These are phyloP conservation scores for Cydia pomonella DNA, from an alignment of 1,140 invertebrate genomes.

Conservation along the genomic window DNA sequence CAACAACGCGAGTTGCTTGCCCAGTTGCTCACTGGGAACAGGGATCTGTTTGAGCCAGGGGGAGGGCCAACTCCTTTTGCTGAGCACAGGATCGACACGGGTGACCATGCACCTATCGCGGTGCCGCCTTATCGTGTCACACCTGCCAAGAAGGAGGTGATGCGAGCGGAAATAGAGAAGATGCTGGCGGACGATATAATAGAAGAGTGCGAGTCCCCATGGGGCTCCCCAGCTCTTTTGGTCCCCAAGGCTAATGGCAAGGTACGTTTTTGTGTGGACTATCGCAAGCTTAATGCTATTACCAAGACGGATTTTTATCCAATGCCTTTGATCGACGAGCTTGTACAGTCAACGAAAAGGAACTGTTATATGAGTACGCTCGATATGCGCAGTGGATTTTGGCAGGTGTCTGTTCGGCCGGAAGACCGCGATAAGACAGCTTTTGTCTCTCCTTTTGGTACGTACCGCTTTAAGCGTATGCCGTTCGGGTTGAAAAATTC, in stretches of 20 bases:
- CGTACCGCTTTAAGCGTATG: constrained; percentile 62
- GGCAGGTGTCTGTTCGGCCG: constrained; percentile 58
- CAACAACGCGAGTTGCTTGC: too few species aligned
- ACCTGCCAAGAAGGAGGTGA: too few species aligned
- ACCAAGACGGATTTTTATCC: constrained; percentile 69
- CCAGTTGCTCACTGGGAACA: constrained; percentile 25
- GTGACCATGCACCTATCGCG: too few species aligned
- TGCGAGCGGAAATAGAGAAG: too few species aligned
- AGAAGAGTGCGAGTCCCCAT: constrained; percentile 67
- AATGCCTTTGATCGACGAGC: constrained; percentile 77
- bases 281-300: constrained; percentile 59
- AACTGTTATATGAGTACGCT: constrained; percentile 66
- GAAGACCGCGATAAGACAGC: constrained; percentile 70
- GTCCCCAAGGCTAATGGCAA: constrained; percentile 69
- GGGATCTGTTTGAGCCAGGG: too few species aligned
- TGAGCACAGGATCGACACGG: too few species aligned
- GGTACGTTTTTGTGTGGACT: constrained; percentile 58
- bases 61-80: too few species aligned
- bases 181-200: constrained; percentile 64
- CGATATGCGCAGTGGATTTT: constrained; percentile 74
- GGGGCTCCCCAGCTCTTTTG: constrained; percentile 75
- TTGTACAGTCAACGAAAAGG: constrained; percentile 60
- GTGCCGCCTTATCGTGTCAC: too few species aligned
- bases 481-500: constrained; percentile 66
- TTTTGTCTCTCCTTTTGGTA: constrained; percentile 64